Conservation (phyloP, 2,888 invertebrate genomes). For the Caenorhabditis drosophilae region DNA sequence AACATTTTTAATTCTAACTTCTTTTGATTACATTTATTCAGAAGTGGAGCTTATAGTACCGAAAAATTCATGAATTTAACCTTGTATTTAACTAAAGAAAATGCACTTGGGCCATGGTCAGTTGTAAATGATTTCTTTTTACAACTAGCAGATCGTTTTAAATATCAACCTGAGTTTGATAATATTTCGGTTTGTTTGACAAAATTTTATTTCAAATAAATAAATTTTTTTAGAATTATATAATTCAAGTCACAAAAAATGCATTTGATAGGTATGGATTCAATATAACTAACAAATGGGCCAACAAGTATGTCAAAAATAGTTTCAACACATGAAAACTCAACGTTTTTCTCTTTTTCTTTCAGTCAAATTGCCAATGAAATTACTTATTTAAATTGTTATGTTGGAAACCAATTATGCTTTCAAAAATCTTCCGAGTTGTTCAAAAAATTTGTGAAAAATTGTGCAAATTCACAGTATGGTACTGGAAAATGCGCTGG, state of each 20-base stretch:
- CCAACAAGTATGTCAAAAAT: slow-evolving; percentile 24
- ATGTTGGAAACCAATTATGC: slow-evolving; percentile 9
- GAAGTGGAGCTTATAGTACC: slow-evolving; percentile 9
- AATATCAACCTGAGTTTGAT: slow-evolving; percentile 17
- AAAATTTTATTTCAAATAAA: too few relatives aligned
- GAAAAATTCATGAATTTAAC: slow-evolving; percentile 25
- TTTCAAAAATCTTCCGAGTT: slow-evolving; percentile 8
- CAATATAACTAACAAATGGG: slow-evolving; percentile 25
- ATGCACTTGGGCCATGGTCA: slow-evolving; percentile 27
- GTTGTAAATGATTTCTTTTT: slow-evolving; percentile 14
- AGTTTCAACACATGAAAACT: neutral
- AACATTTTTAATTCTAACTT: neutral
- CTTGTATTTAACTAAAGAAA: slow-evolving; percentile 18
- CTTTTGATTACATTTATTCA: slow-evolving; percentile 2
- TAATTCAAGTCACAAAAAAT: slow-evolving; percentile 9
- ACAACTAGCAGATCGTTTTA: slow-evolving; percentile 13
- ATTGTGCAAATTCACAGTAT: slow-evolving; percentile 15
- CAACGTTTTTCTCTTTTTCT: neutral
- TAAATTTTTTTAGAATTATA: slow-evolving; percentile 12
- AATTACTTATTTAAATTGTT: slow-evolving; percentile 19
- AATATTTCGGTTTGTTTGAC: too few relatives aligned
- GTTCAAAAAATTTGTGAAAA: slow-evolving; percentile 17
- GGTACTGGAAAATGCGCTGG: slow-evolving; percentile 33
- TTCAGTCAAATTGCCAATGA: slow-evolving; percentile 22
- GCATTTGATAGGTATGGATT: slow-evolving; percentile 12